phyloP scores from a whole-genome alignment of 2,113 vertebrate species.

The Fregetta grallaria region DNA sequence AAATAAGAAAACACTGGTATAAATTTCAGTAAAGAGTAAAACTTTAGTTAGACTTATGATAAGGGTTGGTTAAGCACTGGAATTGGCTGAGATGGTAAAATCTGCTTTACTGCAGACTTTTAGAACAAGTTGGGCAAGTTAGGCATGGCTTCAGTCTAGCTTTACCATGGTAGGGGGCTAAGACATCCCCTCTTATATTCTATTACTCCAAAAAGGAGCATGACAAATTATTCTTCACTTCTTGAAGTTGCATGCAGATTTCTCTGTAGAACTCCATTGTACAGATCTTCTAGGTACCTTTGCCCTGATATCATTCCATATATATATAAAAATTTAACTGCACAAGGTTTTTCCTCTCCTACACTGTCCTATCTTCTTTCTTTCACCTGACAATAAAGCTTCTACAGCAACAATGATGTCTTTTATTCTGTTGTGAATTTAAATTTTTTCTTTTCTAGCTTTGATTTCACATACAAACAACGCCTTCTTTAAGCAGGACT shows the following conservation, averaged over 20 bases:
- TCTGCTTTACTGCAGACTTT: neutral
- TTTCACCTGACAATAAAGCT: slow-evolving; percentile 17
- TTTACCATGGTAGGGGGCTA: neutral
- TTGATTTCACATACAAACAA: neutral
- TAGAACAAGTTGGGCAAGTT: neutral
- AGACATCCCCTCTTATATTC: neutral
- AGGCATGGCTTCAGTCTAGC: neutral
- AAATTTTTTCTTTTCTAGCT: neutral
- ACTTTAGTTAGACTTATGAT: neutral
- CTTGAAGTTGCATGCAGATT: neutral
- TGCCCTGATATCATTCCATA: neutral
- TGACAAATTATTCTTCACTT: neutral
- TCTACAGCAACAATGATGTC: neutral
- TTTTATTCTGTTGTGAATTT: slow-evolving; percentile 22
- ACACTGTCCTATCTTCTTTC: neutral
- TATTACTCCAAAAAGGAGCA: neutral
- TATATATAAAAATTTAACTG: neutral
- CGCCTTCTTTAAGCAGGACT: neutral
- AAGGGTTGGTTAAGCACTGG: neutral
- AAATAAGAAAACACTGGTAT: neutral
- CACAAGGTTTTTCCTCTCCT: neutral
- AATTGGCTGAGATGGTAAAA: neutral
- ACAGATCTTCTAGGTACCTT: neutral
- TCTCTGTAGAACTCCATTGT: neutral
- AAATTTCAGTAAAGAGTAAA: neutral